Conservation (phyloP, 2,888 invertebrate species). For the Troilus luridus region DNA sequence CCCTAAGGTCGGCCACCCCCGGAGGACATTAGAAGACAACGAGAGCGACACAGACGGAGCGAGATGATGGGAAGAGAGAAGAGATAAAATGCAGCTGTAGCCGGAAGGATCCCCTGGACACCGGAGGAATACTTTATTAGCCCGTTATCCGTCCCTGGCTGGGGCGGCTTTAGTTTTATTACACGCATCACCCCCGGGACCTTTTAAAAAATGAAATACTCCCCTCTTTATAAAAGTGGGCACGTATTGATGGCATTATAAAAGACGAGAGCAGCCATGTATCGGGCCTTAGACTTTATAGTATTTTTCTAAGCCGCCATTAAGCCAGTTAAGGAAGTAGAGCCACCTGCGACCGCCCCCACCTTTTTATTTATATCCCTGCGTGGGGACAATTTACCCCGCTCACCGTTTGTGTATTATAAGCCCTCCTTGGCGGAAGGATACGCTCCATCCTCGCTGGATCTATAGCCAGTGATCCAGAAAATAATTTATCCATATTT, state of each 20-base stretch:
- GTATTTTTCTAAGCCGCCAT: conserved; percentile 56
- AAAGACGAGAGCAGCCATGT: background rate
- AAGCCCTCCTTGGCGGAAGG: background rate
- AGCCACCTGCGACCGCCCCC: conserved; percentile 47
- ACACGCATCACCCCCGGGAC: conserved; percentile 50
- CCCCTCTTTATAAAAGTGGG: conserved; percentile 58
- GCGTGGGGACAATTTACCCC: conserved; percentile 5
- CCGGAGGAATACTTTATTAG: conserved; percentile 56
- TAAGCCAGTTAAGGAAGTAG: conserved; percentile 40
- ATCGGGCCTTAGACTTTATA: conserved; percentile 52
- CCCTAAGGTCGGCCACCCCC: background rate
- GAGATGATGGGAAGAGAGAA: background rate
- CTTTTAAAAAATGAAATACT: conserved; percentile 58
- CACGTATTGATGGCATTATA: conserved; percentile 60
- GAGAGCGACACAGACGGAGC: background rate
- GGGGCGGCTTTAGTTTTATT: conserved; percentile 57
- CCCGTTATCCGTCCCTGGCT: conserved; percentile 1
- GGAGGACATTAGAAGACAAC: background rate
- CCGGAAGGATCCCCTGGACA: conserved; percentile 51
- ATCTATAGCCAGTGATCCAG: background rate
- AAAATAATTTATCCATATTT: background rate
- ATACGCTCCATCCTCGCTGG: background rate
- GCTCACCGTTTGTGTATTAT: conserved; percentile 20
- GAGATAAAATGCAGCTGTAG: conserved; percentile 57
- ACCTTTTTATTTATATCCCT: conserved; percentile 31